Evolutionary conservation across 1,140 invertebrate species (phyloP).

Genomic region (Drosophila malerkotliana): DNA sequence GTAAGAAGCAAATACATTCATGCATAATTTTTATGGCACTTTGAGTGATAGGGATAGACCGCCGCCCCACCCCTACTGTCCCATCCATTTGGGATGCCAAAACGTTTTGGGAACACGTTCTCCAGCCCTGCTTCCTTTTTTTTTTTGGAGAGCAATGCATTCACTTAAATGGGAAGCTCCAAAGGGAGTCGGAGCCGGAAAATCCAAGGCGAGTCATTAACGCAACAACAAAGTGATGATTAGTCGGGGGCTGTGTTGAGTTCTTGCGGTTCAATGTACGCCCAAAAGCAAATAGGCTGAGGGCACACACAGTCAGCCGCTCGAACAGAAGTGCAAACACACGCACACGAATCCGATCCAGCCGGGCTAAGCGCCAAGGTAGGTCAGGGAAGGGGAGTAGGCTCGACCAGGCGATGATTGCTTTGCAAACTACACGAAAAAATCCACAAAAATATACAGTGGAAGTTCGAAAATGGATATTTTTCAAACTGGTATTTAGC

Average conservation of each 20-base stretch:
- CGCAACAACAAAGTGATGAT: slow-evolving; percentile 75
- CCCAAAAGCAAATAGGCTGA: slow-evolving; percentile 72
- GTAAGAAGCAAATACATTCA: slow-evolving; percentile 74
- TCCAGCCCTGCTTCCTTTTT: slow-evolving; percentile 8
- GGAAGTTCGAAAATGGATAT: not conserved
- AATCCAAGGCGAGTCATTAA: slow-evolving; percentile 69
- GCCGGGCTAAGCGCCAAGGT: slow-evolving; percentile 52
- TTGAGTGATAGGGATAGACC: slow-evolving; percentile 48
- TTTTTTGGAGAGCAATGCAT: slow-evolving; percentile 18
- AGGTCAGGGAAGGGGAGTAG: slow-evolving; percentile 46
- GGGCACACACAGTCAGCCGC: slow-evolving; percentile 13
- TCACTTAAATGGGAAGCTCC: slow-evolving; percentile 57
- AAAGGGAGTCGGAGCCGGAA: slow-evolving; percentile 5
- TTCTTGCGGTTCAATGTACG: slow-evolving; percentile 69
- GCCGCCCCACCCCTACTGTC: slow-evolving; percentile 7
- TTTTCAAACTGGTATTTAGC: not conserved
- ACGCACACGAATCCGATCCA: slow-evolving; percentile 6
- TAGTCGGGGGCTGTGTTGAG: slow-evolving; percentile 44
- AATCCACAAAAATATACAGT: slow-evolving; percentile 17
- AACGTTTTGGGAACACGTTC: slow-evolving; percentile 76
- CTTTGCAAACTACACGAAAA: slow-evolving; percentile 32
- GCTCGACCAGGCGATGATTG: slow-evolving; percentile 31
- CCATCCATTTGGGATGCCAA: slow-evolving; percentile 74
- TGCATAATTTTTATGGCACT: slow-evolving; percentile 78
- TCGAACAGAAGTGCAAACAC: slow-evolving; percentile 1